Base-by-base conservation (phyloP, 2,797 vertebrate species). In the Merluccius polli region DNA sequence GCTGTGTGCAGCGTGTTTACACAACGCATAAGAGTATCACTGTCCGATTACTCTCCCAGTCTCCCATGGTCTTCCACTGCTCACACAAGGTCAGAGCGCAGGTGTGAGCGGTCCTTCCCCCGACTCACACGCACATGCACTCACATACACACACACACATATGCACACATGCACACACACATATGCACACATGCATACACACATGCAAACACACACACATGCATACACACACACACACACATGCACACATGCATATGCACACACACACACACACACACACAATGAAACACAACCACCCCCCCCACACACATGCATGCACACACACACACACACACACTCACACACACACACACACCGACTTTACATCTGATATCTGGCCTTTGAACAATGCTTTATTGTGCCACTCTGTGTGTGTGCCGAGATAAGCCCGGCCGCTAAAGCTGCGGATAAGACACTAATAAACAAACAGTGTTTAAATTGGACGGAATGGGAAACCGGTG, bases 391-490 rank as follows among this genome's bases (percentile, higher is more conserved):
- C 73, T 44, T 84, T 90, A 91, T 93, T 92, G 90, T 92, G 85
- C 79, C 80, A 72, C 87, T 83, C 86, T 89, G 87, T 93, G 91
- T 94, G 92, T 89, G 90, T 84, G 83, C 82, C 18, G 84, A 87
- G 93, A 93, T 94, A 94, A 95, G 92, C 93, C 73, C 83, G 85
- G 87, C 83, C 82, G 76, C 90, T 93, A 95, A 94, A 93, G 88
- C 93, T 76, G 63, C 70, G 87, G 89, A 80, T 90, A 92, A 94
- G 91, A 91, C 92, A 92, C 93, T 94, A 95, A 94, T 94, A 94
- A 95, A 94, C 94, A 95, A 94, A 94, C 93, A 93, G 88, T 90
- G 89, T 93, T 93, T 94, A 93, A 93, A 94, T 92, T 92, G 90
- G 91, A 83, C 88, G 93, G 92, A 94, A 94, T 92, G 88, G 90